Base-by-base conservation (phyloP, 2,888 invertebrate genomes). In the Gibbula magus region DNA sequence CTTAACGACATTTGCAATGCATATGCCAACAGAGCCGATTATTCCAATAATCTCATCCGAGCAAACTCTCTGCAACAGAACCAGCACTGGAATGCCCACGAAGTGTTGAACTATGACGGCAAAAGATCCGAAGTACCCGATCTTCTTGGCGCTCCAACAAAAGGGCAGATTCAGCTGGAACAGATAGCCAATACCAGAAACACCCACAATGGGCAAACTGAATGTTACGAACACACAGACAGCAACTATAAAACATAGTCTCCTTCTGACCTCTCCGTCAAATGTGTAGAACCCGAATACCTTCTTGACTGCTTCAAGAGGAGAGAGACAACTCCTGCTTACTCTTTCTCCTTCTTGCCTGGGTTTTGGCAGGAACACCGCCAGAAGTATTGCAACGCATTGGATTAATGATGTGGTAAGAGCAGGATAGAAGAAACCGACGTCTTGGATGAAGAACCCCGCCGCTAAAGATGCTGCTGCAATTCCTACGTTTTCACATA, bases 391-490 rank as follows among this genome's bases (percentile, higher is more conserved):
- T 3, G 35, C 56, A 35, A 61, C 35, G 0, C 56, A 29, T 25
- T 32, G 29, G 29, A 77, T 20, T 39, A 54, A 22, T 8, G 66
- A 39, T 35, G 56, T 25, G 39, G 77, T 61, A 7, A 66, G 25
- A 61, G 61, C 2, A 54, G 61, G 20, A 18, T 45, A 45, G n/a
- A 61, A 61, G 61, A 61, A 61, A 16, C 16, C 16, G 7, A 39
- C 70, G 67, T 13, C 25, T 61, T 61, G 61, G 61, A 85, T 83
- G 10, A 86, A 61, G 20, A 77, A 82, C 13, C 86, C 86, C 20
- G 81, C 77, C 4, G 56, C 29, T 13, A 83, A 52, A 35, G 81
- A 82, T 1, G 83, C 75, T 0, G 80, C 22, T n/a, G 81, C 77
- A 0, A 79, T 13, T 22, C 81, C 79, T 5, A 74, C 13, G 4